Percentiles rank a stretch among this genome's conserved stretches.
Evolutionary conservation across 1,140 invertebrate species (phyloP).

Genomic region (Idris sp.): DNA sequence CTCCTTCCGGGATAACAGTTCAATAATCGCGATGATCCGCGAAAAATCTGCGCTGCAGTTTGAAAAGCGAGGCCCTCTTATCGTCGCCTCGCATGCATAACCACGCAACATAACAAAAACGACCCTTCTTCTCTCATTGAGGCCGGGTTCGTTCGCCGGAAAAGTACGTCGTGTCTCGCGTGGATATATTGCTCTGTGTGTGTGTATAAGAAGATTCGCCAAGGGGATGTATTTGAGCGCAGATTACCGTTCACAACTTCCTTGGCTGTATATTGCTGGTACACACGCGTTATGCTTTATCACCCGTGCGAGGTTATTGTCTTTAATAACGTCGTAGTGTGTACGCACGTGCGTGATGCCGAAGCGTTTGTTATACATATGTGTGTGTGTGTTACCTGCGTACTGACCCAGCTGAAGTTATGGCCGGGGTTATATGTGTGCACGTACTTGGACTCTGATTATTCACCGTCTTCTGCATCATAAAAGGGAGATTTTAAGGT

Average conservation of each 20-base stretch:
- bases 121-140: slow-evolving; percentile 12
- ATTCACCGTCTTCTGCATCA: slow-evolving; percentile 40
- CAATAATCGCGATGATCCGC: slow-evolving; percentile 26
- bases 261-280: slow-evolving; percentile 65
- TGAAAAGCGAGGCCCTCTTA: slow-evolving; percentile 2
- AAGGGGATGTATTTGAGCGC: slow-evolving; percentile 39
- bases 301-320: slow-evolving; percentile 72
- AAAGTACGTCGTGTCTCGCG: slow-evolving; percentile 68
- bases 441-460: too few species aligned
- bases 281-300: slow-evolving; percentile 73
- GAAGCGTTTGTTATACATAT: slow-evolving; percentile 48
- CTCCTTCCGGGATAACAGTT: not conserved
- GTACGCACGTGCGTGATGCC: slow-evolving; percentile 59
- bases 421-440: too few species aligned
- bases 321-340: slow-evolving; percentile 66
- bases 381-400: slow-evolving; percentile 28
- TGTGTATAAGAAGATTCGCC: slow-evolving; percentile 55
- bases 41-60: slow-evolving; percentile 22
- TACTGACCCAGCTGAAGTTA: too few species aligned
- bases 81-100: slow-evolving; percentile 37
- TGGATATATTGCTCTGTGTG: slow-evolving; percentile 62
- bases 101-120: slow-evolving; percentile 8
- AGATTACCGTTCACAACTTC: slow-evolving; percentile 46
- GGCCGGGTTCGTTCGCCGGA: slow-evolving; percentile 63
- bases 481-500: slow-evolving; percentile 45